Evolutionary conservation across 1,140 invertebrate species (phyloP), one percentile per base, ranked within the genome.

Genomic region (Homarus americanus): DNA sequence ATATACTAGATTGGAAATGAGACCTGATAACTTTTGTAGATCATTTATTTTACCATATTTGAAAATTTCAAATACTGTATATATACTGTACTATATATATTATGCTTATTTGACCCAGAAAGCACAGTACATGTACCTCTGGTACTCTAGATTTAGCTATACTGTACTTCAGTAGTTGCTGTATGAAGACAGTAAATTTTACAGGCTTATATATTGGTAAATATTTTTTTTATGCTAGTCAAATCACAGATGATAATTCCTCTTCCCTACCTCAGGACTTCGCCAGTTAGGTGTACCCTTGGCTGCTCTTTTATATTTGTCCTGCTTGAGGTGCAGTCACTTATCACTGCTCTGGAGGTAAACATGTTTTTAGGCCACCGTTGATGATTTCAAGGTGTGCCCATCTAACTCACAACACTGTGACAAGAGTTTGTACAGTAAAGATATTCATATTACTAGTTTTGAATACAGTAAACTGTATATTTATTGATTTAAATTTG

Each of bases 211-310:
- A 69, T 69, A 32, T 32, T 69, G 63, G 63, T 32, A 69, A 32
- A 32, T 0, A 32, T 69, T 69, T 69, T 69, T 69, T 2, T 32
- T 69, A 32, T 69, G 17, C 63, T 69, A 69, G 63, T 69, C 28
- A 58, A 82, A 53, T 58, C 32, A 34, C 28, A 44, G 79, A 53
- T 85, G 69, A 85, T 75, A 40, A 63, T 34, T 38, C 28, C 53
- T 87, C 75, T 87, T 87, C 86, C 86, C 41, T 49, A 69, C 49
- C 78, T 66, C 86, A 87, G 86, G 86, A 87, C 38, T 79, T 66
- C 86, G 32, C 75, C 86, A 87, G 86, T 79, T 87, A 87, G 58
- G 86, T 44, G 58, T 38, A 82, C 40, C 82, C 83, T 75, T 85
- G 83, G 83, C 83, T 85, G 75, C 58, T 78, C 86, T 40, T 69